Percentiles rank a stretch among this genome's conserved stretches.
Evolutionary conservation across 2,113 vertebrate species (phyloP).

Genomic region (Rana temporaria): DNA sequence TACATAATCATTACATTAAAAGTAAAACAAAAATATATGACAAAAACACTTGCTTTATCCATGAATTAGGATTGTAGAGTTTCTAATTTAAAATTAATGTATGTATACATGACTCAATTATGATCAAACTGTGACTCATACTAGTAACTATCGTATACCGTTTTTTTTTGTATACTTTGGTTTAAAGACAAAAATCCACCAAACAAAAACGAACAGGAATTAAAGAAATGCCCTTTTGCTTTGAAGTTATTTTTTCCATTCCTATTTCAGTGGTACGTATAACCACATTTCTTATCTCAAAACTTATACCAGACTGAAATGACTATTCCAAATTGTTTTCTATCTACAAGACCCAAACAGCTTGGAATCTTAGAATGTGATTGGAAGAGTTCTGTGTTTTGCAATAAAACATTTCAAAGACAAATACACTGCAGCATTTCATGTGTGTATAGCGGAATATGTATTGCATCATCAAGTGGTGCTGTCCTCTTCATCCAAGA

Average conservation of each 20-base stretch:
- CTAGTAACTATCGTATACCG: background rate
- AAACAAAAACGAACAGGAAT: background rate
- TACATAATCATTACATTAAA: too few relatives aligned
- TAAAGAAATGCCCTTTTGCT: background rate
- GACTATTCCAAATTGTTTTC: slow-evolving; percentile 58
- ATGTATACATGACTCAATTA: too few relatives aligned
- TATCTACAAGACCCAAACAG: slow-evolving; percentile 78
- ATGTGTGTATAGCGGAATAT: slow-evolving; percentile 55
- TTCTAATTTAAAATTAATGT: too few relatives aligned
- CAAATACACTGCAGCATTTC: slow-evolving; percentile 61
- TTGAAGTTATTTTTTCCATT: background rate
- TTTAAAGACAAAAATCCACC: slow-evolving; percentile 14
- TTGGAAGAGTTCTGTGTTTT: slow-evolving; percentile 75
- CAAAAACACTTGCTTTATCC: too few relatives aligned
- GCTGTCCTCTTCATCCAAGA: slow-evolving; percentile 86
- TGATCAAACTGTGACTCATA: background rate
- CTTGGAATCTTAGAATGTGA: slow-evolving; percentile 70
- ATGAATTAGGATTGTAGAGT: too few relatives aligned
- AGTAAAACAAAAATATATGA: too few relatives aligned
- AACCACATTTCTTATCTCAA: too few relatives aligned
- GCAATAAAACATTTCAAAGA: slow-evolving; percentile 74
- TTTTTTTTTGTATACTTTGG: slow-evolving; percentile 14
- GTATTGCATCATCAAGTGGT: slow-evolving; percentile 82
- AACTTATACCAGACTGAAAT: background rate
- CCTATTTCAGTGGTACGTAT: background rate